These are phyloP conservation scores for Chrysopa pallens DNA, from an alignment of 1,140 invertebrate genomes.

Conservation along the genomic window DNA sequence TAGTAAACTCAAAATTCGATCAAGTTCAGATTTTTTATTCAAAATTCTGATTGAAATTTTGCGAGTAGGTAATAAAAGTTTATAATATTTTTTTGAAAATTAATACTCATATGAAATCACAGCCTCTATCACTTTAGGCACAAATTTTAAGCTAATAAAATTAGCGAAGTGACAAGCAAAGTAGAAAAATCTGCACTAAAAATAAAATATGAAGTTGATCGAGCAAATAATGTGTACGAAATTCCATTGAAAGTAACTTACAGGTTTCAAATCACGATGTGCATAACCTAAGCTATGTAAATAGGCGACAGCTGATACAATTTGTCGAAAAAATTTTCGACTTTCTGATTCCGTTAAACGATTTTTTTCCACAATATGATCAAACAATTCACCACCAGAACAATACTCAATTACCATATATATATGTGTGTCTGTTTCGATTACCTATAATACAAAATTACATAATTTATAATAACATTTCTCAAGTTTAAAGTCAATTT, in stretches of 20 bases:
- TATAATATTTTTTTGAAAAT: no score
- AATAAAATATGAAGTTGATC: no score
- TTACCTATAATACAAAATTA: constrained; percentile 50
- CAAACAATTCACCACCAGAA: constrained; percentile 67
- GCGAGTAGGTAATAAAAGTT: no score
- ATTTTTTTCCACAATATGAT: constrained; percentile 64
- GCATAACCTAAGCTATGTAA: constrained; percentile 68
- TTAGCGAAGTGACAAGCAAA: no score
- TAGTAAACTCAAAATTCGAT: neutral
- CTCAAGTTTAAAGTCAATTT: no score
- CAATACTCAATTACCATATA: constrained; percentile 78
- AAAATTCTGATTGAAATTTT: neutral
- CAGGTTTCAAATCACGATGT: constrained; percentile 78
- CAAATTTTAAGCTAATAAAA: no score
- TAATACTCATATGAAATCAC: no score
- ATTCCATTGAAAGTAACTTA: constrained; percentile 59
- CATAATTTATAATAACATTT: no score
- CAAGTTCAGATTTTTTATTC: neutral
- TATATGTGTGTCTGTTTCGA: constrained; percentile 64
- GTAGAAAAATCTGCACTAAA: no score
- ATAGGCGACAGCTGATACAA: constrained; percentile 64
- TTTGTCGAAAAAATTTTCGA: constrained; percentile 55
- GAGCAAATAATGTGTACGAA: no score
- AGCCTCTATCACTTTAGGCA: no score
- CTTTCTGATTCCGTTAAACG: constrained; percentile 51